A percentile compares a stretch with the other conserved stretches of the same genome.
These are phyloP conservation scores for Hyperoplus lanceolatus DNA, from an alignment of 2,797 vertebrate genomes.

Conservation along the genomic window DNA sequence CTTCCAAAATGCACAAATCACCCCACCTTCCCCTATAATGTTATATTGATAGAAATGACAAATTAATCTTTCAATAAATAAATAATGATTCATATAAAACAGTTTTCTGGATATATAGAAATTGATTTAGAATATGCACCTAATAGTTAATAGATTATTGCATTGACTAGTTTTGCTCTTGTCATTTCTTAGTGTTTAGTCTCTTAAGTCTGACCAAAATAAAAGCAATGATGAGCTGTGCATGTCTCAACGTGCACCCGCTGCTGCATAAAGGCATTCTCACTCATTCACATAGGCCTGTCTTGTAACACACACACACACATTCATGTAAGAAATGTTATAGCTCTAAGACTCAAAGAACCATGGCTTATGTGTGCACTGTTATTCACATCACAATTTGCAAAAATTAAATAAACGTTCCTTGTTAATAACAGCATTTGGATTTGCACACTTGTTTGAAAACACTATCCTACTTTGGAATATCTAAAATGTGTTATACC, in stretches of 20 bases:
- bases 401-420: neutral
- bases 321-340: neutral
- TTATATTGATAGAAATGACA: neutral
- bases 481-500: too few relatives aligned
- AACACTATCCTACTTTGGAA: too few relatives aligned
- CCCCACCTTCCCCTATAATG: too few relatives aligned
- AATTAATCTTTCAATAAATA: neutral
- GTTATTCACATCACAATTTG: neutral
- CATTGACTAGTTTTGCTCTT: neutral
- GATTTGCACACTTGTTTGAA: neutral
- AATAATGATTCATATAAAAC: neutral
- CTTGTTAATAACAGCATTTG: neutral
- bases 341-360: neutral
- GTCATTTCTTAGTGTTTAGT: slow-evolving; percentile 3
- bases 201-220: slow-evolving; percentile 34
- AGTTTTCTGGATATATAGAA: neutral
- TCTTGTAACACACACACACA: slow-evolving; percentile 2
- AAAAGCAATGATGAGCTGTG: slow-evolving; percentile 8
- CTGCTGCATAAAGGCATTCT: slow-evolving; percentile 33
- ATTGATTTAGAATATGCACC: neutral
- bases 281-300: neutral
- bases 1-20: too few relatives aligned
- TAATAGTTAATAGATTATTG: neutral
- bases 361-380: neutral
- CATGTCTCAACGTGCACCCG: slow-evolving; percentile 50